phyloP scores from a whole-genome alignment of 2,113 vertebrate genomes.

The Malurus melanocephalus region DNA sequence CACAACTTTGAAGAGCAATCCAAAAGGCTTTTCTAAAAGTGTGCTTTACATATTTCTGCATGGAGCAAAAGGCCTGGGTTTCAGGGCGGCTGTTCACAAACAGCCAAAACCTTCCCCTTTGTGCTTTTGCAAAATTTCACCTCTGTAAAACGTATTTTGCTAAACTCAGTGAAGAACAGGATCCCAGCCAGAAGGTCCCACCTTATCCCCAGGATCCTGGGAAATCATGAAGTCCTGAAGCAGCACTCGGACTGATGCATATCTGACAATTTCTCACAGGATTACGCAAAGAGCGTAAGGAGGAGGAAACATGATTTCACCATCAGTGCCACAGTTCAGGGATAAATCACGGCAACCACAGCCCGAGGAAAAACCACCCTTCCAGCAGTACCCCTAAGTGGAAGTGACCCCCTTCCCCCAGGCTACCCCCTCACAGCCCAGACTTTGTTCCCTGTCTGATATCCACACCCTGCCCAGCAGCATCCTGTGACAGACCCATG shows the following conservation, averaged over 20 bases:
- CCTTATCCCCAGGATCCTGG: not conserved
- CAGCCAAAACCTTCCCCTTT: not conserved
- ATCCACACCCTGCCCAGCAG: not conserved
- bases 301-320: not conserved
- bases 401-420: not conserved
- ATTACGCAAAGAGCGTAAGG: not conserved
- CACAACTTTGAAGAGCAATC: not conserved
- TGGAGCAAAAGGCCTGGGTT: not conserved
- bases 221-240: not conserved
- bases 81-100: not conserved
- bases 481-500: rapidly evolving
- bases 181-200: not conserved
- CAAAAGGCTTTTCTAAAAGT: not conserved
- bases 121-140: not conserved
- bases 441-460: not conserved
- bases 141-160: not conserved
- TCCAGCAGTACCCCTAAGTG: not conserved
- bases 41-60: not conserved
- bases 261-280: not conserved
- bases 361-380: not conserved
- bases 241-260: not conserved
- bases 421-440: not conserved
- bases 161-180: not conserved
- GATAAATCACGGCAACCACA: not conserved
- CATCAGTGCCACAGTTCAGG: not conserved